A percentile compares a stretch with the other conserved stretches of the same genome.
Conservation (phyloP, 2,113 vertebrate species). For the Pagrus major region DNA sequence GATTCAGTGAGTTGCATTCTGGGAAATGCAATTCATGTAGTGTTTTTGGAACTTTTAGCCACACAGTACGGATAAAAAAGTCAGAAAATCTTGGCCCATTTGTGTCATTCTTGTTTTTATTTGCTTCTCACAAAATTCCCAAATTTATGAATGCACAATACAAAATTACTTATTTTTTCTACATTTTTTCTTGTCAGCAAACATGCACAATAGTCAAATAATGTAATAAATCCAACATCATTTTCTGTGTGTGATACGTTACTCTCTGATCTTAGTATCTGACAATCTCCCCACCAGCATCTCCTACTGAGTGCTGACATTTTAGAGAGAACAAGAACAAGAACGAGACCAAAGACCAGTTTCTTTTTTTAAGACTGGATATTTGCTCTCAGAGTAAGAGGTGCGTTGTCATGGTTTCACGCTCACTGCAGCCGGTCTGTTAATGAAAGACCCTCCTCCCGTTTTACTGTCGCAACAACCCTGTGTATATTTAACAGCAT, state of each 20-base stretch:
- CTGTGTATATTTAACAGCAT: constrained; percentile 13
- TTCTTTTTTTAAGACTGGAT: neutral
- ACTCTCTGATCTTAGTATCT: neutral
- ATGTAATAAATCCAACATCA: neutral
- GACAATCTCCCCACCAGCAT: neutral
- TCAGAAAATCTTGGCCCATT: neutral
- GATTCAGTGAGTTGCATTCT: neutral
- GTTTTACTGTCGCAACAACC: neutral
- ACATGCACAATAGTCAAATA: neutral
- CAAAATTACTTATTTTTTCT: neutral
- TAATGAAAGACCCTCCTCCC: constrained; percentile 21
- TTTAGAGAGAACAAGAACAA: neutral
- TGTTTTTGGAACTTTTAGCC: neutral
- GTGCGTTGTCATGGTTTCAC: constrained; percentile 22
- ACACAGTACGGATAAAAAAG: neutral
- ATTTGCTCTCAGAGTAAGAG: neutral
- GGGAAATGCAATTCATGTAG: neutral
- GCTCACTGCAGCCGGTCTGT: neutral
- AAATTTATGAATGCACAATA: neutral
- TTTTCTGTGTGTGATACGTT: neutral
- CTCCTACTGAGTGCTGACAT: neutral
- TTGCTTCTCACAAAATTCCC: neutral
- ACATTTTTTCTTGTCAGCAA: neutral
- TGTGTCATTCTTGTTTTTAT: neutral
- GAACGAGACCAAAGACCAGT: neutral